Percentiles rank a stretch among this genome's conserved stretches.
phyloP scores from a whole-genome alignment of 2,797 vertebrate species.

The Gouania willdenowi region DNA sequence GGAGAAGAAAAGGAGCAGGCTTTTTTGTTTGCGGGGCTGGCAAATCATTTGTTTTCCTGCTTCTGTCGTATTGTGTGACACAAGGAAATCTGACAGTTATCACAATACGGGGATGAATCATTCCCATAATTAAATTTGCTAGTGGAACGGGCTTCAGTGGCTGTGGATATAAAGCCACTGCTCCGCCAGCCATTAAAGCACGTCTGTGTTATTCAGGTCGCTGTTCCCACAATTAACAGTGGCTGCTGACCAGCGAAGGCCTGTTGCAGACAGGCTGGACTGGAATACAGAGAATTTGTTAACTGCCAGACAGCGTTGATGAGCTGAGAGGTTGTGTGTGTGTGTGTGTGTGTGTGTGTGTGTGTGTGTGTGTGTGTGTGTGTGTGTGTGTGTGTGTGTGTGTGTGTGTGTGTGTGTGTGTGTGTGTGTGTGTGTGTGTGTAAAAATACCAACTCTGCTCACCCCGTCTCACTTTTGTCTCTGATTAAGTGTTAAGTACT shows the following conservation, averaged over 20 bases:
- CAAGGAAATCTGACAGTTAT: conserved; percentile 77
- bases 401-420: conserved; percentile 1
- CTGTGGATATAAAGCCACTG: conserved; percentile 46
- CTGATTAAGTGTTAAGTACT: conserved; percentile 34
- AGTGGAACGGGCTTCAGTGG: conserved; percentile 60
- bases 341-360: conserved; percentile 4
- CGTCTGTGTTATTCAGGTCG: conserved; percentile 34
- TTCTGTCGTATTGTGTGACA: conserved; percentile 67
- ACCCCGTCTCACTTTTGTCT: conserved; percentile 23
- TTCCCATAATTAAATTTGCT: conserved; percentile 73
- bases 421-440: not conserved
- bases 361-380: not conserved
- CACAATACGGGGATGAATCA: conserved; percentile 75
- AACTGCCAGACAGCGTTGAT: not conserved
- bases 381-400: conserved; percentile 2
- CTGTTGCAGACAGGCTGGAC: conserved; percentile 22
- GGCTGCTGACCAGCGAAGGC: conserved; percentile 25
- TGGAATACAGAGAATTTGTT: too few species aligned
- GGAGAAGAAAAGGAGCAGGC: conserved; percentile 7
- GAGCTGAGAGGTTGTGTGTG: conserved; percentile 7
- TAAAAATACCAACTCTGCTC: conserved; percentile 16
- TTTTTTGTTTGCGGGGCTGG: conserved; percentile 26
- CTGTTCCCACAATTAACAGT: conserved; percentile 39
- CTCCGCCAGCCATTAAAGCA: conserved; percentile 32
- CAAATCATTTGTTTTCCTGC: conserved; percentile 65